Base-by-base conservation (phyloP, 2,797 vertebrate species). In the Molothrus aeneus region DNA sequence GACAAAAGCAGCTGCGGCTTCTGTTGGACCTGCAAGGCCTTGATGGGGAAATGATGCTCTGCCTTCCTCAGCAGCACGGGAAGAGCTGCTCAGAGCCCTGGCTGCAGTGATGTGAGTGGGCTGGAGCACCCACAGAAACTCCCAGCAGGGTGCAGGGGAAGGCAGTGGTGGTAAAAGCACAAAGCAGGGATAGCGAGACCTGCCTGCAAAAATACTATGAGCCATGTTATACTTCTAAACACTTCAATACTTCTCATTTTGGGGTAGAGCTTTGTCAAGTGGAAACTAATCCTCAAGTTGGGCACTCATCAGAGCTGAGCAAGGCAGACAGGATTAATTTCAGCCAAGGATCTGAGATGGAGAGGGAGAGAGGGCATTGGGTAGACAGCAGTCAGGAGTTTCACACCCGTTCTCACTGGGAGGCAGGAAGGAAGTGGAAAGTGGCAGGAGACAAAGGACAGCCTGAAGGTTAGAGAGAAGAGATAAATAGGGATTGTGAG, bases 401-500 rank as follows among this genome's bases (percentile, higher is more conserved):
- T 83, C 78, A 32, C 48, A 63, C 28, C 50, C 26, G 24, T 28
- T 88, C 80, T 80, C 82, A 64, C 26, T n/a, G 69, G 88, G 82
- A 79, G 45, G 68, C 66, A 77, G 93, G 92, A 90, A 92, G 92
- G 92, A 92, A 90, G 66, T 40, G 25, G 68, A 88, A 88, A 95
- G 81, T 70, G 83, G 54, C 68, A 77, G 64, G 86, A 92, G 64
- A 92, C 70, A 74, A 90, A 94, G 90, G 82, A 94, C 80, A 71
- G 82, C 54, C 66, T 11, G 21, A 80, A 93, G 86, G 80, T 71
- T 92, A 74, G 77, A 56, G 93, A 57, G 92, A 60, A 80, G 90
- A 92, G 90, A 92, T 73, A 80, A 94, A 89, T 14, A 71, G 69
- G 72, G 79, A 80, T 82, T 90, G 86, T 92, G 88, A 93, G 88